A percentile compares a stretch with the other conserved stretches of the same genome.
Evolutionary conservation across 1,140 invertebrate species (phyloP).

Genomic region (Drosophila prosaltans): DNA sequence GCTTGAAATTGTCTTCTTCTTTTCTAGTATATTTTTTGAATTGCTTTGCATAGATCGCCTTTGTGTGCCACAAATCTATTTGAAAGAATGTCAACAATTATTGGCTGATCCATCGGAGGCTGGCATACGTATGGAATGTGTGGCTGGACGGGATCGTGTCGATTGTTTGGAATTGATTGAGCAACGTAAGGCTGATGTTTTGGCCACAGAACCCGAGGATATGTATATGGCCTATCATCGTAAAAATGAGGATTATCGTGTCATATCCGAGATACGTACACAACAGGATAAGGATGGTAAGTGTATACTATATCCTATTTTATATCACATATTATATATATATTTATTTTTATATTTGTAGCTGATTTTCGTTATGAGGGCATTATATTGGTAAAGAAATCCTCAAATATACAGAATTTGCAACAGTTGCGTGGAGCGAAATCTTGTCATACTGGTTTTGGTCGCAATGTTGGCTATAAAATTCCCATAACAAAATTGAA

Average conservation of each 20-base stretch:
- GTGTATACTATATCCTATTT: too few species aligned
- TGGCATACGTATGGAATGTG: constrained; percentile 86
- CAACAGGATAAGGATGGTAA: constrained; percentile 84
- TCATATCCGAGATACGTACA: constrained; percentile 89
- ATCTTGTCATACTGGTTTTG: constrained; percentile 92
- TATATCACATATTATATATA: neutral
- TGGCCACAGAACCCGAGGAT: constrained; percentile 90
- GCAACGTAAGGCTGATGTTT: constrained; percentile 90
- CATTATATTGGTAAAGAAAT: constrained; percentile 90
- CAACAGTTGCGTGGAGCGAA: constrained; percentile 88
- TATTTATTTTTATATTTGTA: constrained; percentile 25
- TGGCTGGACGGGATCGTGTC: constrained; percentile 88
- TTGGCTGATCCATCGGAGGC: constrained; percentile 86
- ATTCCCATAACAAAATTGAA: constrained; percentile 89
- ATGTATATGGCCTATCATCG: constrained; percentile 91
- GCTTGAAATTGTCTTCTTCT: too few species aligned
- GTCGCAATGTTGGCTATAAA: constrained; percentile 91
- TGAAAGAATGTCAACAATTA: constrained; percentile 87
- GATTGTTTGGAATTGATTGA: constrained; percentile 90
- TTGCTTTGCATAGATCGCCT: constrained; percentile 85
- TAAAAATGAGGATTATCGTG: constrained; percentile 86
- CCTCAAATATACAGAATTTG: constrained; percentile 86
- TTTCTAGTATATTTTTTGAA: neutral
- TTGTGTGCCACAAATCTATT: constrained; percentile 87
- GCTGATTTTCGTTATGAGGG: constrained; percentile 90